These are phyloP conservation scores for Garrulus glandarius DNA, from an alignment of 2,797 vertebrate species.

Conservation along the genomic window DNA sequence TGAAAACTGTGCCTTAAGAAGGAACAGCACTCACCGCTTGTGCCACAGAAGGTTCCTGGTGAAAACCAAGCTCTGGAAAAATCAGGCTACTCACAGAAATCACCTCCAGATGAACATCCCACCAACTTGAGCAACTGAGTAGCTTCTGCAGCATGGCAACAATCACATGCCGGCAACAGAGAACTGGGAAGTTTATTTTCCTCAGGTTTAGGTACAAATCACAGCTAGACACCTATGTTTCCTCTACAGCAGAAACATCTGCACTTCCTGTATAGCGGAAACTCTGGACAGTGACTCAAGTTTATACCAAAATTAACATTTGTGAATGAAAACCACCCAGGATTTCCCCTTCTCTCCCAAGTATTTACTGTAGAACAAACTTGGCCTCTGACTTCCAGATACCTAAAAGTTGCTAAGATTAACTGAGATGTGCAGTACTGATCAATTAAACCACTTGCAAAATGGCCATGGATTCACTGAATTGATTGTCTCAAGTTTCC, in stretches of 20 bases:
- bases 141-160: background rate
- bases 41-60: background rate
- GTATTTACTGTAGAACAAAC: background rate
- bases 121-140: accelerated
- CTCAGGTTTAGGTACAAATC: background rate
- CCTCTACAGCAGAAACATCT: background rate
- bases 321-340: background rate
- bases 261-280: background rate
- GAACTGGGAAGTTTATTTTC: background rate
- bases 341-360: background rate
- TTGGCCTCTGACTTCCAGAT: background rate
- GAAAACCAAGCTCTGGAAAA: background rate
- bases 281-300: background rate
- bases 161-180: background rate
- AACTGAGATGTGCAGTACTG: background rate
- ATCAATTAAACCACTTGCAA: background rate
- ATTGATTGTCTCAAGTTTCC: background rate
- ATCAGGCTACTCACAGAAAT: background rate
- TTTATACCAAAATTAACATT: background rate
- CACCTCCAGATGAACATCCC: background rate
- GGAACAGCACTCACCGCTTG: background rate
- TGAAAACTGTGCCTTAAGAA: background rate
- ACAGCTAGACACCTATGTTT: background rate
- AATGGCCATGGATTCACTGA: background rate
- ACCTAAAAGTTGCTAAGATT: background rate